Conservation (phyloP, 2,113 vertebrate genomes). For the Odocoileus hemionus region DNA sequence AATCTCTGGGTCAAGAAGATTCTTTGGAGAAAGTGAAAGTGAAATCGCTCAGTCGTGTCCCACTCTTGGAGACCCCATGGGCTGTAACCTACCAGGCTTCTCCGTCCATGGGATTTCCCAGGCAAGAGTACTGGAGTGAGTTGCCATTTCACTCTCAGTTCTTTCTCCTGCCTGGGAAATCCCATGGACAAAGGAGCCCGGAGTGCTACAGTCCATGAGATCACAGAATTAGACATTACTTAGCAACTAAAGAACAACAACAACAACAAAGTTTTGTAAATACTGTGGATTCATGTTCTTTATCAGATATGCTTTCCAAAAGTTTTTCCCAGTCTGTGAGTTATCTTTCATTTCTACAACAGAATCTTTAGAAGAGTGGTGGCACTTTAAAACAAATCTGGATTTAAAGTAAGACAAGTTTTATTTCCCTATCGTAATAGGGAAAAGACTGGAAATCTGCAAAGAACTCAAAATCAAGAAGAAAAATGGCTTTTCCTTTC, state of each 20-base stretch:
- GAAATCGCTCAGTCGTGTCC: no score
- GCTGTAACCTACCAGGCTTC: no score
- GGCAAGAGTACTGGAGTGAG: no score
- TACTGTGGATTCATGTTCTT: not conserved
- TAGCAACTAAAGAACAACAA: not conserved
- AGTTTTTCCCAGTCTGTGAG: not conserved
- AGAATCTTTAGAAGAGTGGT: not conserved
- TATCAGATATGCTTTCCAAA: not conserved
- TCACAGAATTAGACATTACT: not conserved
- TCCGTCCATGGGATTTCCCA: no score
- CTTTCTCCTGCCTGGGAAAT: not conserved
- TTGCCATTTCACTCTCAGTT: no score
- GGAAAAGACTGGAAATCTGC: not conserved
- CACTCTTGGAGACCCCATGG: no score
- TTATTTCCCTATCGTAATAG: not conserved
- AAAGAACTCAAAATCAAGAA: not conserved
- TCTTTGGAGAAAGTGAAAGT: not conserved
- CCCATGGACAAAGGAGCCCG: not conserved
- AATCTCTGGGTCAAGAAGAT: not conserved
- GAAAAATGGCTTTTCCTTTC: not conserved
- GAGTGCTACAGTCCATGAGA: not conserved
- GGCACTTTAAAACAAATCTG: not conserved
- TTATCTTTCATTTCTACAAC: not conserved
- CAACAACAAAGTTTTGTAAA: not conserved
- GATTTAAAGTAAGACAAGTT: not conserved